phyloP scores from a whole-genome alignment of 2,888 invertebrate genomes.

The Pyrgus malvae region DNA sequence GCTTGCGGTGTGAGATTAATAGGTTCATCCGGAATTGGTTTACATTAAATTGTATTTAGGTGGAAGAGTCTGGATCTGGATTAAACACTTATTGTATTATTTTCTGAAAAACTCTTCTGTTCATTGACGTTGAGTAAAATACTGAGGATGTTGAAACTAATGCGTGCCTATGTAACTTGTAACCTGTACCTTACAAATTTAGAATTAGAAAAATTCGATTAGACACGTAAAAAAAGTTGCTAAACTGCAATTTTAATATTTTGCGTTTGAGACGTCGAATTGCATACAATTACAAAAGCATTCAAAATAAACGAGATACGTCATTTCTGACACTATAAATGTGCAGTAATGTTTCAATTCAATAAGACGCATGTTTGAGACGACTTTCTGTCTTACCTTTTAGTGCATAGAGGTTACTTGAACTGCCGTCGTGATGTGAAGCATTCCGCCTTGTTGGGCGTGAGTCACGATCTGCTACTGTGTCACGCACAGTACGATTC shows the following conservation, averaged over 20 bases:
- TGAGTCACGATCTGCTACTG: slow-evolving; percentile 41
- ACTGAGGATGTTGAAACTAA: no score
- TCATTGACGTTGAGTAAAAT: no score
- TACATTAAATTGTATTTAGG: no score
- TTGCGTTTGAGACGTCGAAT: background rate
- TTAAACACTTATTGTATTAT: no score
- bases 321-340: slow-evolving; percentile 34
- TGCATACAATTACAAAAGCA: background rate
- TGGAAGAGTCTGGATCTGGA: no score
- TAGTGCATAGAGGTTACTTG: background rate
- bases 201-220: no score
- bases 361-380: background rate
- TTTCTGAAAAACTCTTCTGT: no score
- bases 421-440: background rate
- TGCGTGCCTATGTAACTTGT: no score
- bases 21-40: no score
- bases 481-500: slow-evolving; percentile 26
- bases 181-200: no score
- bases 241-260: background rate
- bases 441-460: slow-evolving; percentile 33
- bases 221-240: no score
- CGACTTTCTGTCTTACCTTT: background rate
- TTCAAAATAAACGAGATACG: slow-evolving; percentile 15
- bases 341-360: slow-evolving; percentile 26
- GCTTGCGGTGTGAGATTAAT: no score